Base-by-base conservation (phyloP, 2,797 vertebrate species). In the Iguana delicatissima region DNA sequence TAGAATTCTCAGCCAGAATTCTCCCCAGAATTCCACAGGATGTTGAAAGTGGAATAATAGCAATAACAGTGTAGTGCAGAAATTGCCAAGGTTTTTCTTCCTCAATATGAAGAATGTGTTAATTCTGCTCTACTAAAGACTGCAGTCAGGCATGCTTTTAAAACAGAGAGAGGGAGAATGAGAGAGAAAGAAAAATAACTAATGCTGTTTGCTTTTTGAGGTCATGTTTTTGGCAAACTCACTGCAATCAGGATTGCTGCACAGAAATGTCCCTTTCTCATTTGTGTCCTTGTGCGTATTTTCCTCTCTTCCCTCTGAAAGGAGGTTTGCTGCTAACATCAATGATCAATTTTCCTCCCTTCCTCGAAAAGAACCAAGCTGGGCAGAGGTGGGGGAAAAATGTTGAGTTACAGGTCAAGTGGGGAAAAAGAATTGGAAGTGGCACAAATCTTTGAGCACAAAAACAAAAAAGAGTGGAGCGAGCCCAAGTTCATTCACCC, bases 231-330 rank as follows among this genome's bases (percentile, higher is more conserved):
- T 72, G 84, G 32, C 42, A 72, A 72, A n/a, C 16, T 73, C 20
- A 24, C 32, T 3, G 6, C 46, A n/a, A 52, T 55, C 50, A 24
- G 29, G 32, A 22, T 2, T 4, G 32, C 32, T 12, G 10, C 52
- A 52, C 10, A 52, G 52, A 52, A 52, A 2, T 10, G 32, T 57
- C 38, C 62, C 6, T 74, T 85, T 74, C n/a, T 85, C 69, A 55
- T 38, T 35, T 14, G 20, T 57, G 59, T 35, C 81, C 83, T 74
- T 85, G 89, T 2, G 35, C 90, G 38, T 74, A 59, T 69, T 80
- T 80, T 46, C 88, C 84, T 82, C 79, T 18, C 52, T 29, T 52
- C 1, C 55, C 16, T 93, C 86, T 88, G 91, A 84, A 52, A 1
- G 50, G 64, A 26, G 2, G 26, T 50, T 77, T 92, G 67, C 67